Evolutionary conservation across 1,140 invertebrate genomes (phyloP).

Genomic region (Listronotus oregonensis): DNA sequence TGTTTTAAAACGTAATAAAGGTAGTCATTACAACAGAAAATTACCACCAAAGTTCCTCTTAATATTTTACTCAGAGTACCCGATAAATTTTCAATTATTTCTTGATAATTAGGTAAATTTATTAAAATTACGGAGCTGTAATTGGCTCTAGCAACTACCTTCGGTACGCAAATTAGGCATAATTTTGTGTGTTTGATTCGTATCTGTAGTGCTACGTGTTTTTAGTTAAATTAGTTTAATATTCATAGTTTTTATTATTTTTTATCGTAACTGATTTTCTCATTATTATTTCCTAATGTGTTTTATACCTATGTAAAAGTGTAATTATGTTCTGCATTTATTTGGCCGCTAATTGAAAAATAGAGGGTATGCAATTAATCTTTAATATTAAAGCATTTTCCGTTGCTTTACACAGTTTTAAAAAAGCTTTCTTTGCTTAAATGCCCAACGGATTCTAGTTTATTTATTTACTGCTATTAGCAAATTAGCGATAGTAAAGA

Average conservation of each 20-base stretch:
- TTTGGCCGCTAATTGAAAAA: too few species aligned
- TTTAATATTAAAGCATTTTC: too few species aligned
- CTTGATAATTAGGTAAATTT: conserved; percentile 17
- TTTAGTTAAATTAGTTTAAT: conserved; percentile 4
- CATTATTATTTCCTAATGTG: too few species aligned
- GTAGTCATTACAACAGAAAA: conserved; percentile 8
- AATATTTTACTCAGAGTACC: conserved; percentile 9
- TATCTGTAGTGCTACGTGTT: conserved; percentile 5
- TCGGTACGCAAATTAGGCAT: conserved; percentile 8
- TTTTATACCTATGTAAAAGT: too few species aligned
- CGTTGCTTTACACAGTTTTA: too few species aligned
- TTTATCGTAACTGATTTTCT: too few species aligned
- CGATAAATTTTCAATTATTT: conserved; percentile 23
- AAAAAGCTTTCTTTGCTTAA: too few species aligned
- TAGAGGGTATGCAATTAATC: too few species aligned
- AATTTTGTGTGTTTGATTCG: conserved; percentile 9
- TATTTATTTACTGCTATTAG: too few species aligned
- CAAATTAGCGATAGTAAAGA: too few species aligned
- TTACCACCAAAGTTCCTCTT: background rate
- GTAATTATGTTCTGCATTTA: too few species aligned
- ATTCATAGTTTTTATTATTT: background rate
- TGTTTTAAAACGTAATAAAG: conserved; percentile 12
- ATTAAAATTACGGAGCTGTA: conserved; percentile 8
- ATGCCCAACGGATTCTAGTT: too few species aligned
- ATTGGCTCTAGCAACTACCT: conserved; percentile 5